Conservation (phyloP, 53 echinoderm and acorn worm species). For the Echinarachnius parma region DNA sequence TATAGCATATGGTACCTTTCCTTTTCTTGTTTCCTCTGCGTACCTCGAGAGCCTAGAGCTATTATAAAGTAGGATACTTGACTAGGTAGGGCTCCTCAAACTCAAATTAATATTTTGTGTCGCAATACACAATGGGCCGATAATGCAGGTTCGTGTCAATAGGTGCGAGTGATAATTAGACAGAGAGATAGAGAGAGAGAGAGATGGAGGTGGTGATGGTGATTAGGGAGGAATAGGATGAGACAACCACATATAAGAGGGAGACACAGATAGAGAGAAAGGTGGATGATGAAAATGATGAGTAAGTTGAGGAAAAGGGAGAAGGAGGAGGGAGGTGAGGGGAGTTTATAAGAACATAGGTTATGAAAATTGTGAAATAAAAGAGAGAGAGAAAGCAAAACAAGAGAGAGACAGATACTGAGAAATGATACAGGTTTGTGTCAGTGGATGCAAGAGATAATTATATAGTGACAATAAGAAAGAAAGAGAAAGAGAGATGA, state of each 20-base stretch:
- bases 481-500: no score
- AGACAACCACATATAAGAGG: not conserved
- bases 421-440: no score
- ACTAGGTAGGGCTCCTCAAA: no score
- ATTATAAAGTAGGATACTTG: no score
- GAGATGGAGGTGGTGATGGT: not conserved
- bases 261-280: not conserved
- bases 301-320: not conserved
- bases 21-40: no score
- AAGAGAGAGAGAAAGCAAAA: not conserved
- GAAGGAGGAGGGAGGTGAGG: not conserved
- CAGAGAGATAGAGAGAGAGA: not conserved
- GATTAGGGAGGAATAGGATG: not conserved
- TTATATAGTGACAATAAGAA: no score
- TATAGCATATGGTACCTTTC: no score
- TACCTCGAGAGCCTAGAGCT: no score
- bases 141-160: not conserved
- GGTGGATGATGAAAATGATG: not conserved
- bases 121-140: no score
- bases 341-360: not conserved
- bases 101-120: no score
- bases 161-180: not conserved
- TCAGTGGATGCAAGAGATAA: no score
- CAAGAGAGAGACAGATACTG: no score
- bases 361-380: not conserved